These are phyloP conservation scores for Taurulus bubalis DNA, from an alignment of 2,113 vertebrate genomes.

Conservation along the genomic window DNA sequence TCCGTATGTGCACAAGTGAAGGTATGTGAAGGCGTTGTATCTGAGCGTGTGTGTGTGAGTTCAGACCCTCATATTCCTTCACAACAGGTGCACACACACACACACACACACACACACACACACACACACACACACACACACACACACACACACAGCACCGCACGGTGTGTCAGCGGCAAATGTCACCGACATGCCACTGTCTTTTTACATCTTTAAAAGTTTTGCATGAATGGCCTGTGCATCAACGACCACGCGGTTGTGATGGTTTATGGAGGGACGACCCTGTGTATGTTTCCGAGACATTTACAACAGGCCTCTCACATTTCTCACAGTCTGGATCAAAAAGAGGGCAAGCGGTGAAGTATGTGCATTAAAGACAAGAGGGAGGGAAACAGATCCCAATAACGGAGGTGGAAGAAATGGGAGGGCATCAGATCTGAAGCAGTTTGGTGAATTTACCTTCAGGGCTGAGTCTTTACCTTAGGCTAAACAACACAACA, in stretches of 20 bases:
- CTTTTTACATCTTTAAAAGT: conserved; percentile 56
- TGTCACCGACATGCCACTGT: conserved; percentile 52
- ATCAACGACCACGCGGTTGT: conserved; percentile 36
- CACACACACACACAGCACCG: conserved; percentile 52
- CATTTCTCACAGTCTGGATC: conserved; percentile 72
- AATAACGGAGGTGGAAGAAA: conserved; percentile 38
- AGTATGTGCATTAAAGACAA: conserved; percentile 54
- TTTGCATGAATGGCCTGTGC: conserved; percentile 39
- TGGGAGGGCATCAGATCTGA: conserved; percentile 60
- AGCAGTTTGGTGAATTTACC: conserved; percentile 64
- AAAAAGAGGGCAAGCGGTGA: conserved; percentile 55
- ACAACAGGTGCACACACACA: conserved; percentile 58
- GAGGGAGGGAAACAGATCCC: conserved; percentile 33
- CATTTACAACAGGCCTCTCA: conserved; percentile 74
- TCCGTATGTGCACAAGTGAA: conserved; percentile 6
- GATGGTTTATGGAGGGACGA: conserved; percentile 54
- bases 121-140: conserved; percentile 45
- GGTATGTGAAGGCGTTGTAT: conserved; percentile 2
- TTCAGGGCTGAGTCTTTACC: conserved; percentile 74
- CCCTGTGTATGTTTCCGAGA: conserved; percentile 70
- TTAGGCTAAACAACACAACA: conserved; percentile 77
- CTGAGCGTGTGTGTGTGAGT: neutral
- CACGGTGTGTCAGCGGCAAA: conserved; percentile 37
- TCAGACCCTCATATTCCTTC: conserved; percentile 39
- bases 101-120: conserved; percentile 57